Conservation (phyloP, 2,888 invertebrate species). For the Meghimatium bilineatum region DNA sequence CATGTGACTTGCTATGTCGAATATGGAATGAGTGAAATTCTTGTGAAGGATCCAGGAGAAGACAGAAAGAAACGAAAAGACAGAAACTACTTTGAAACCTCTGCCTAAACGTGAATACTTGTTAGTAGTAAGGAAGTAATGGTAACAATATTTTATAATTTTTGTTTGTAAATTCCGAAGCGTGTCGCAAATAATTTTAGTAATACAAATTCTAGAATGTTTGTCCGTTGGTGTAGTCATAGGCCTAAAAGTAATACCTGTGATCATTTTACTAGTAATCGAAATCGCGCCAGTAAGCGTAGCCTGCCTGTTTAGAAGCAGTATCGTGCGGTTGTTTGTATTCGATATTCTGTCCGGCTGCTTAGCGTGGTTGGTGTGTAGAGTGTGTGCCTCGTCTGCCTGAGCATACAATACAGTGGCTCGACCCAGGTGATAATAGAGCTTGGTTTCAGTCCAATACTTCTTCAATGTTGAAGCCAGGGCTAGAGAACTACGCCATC, state of each 20-base stretch:
- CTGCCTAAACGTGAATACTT: background rate
- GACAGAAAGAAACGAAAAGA: background rate
- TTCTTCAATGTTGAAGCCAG: slow-evolving; percentile 35
- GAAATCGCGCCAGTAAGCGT: background rate
- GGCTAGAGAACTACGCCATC: slow-evolving; percentile 34
- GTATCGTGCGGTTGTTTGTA: slow-evolving; percentile 9
- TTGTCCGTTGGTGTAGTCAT: background rate
- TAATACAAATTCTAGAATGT: too few species aligned
- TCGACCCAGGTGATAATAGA: slow-evolving; percentile 48
- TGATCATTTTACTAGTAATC: background rate
- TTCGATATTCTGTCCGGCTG: slow-evolving; percentile 24
- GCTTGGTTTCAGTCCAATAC: slow-evolving; percentile 44
- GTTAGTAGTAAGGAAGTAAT: slow-evolving; percentile 4
- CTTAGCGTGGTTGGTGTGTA: slow-evolving; percentile 26
- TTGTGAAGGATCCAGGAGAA: background rate
- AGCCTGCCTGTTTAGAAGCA: background rate
- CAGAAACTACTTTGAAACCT: background rate
- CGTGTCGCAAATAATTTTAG: too few species aligned
- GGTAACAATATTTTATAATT: background rate
- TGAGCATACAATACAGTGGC: slow-evolving; percentile 30
- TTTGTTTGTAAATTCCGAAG: background rate
- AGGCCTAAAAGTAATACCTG: background rate
- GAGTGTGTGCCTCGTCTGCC: slow-evolving; percentile 25
- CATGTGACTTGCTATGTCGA: too few species aligned
- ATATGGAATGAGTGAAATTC: background rate